A percentile compares a stretch with the other conserved stretches of the same genome.
Conservation (phyloP, 2,113 vertebrate species). For the Himantopus leucocephalus region DNA sequence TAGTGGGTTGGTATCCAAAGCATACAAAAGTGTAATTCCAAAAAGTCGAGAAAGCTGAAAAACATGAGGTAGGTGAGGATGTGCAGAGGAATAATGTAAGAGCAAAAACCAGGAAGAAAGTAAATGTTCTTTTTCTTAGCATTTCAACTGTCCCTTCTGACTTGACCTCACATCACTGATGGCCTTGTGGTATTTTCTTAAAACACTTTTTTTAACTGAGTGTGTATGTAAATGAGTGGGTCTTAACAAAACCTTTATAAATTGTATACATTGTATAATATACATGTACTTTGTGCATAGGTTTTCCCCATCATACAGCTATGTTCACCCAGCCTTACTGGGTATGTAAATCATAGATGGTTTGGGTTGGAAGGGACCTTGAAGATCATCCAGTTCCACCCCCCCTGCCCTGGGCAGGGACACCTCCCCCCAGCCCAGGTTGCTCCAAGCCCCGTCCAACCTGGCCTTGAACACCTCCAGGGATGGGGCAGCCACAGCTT, state of each 20-base stretch:
- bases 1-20: not conserved
- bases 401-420: not conserved
- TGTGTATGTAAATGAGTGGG: too few relatives aligned
- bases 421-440: not conserved
- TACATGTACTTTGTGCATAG: not conserved
- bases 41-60: not conserved
- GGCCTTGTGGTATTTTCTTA: not conserved
- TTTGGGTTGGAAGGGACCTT: not conserved
- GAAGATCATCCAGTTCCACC: not conserved
- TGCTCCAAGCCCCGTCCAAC: not conserved
- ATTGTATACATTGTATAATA: rapidly evolving
- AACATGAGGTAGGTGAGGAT: not conserved
- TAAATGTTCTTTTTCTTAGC: not conserved
- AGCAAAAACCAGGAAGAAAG: not conserved
- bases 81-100: not conserved
- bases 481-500: not conserved
- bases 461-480: not conserved
- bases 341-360: not conserved
- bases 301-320: rapidly evolving
- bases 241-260: not conserved
- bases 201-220: not conserved
- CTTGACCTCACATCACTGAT: not conserved
- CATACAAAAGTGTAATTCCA: not conserved
- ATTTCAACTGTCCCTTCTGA: not conserved
- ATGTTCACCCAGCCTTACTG: not conserved